Evolutionary conservation across 2,113 vertebrate species (phyloP).

Genomic region (Prietella phreatophila): DNA sequence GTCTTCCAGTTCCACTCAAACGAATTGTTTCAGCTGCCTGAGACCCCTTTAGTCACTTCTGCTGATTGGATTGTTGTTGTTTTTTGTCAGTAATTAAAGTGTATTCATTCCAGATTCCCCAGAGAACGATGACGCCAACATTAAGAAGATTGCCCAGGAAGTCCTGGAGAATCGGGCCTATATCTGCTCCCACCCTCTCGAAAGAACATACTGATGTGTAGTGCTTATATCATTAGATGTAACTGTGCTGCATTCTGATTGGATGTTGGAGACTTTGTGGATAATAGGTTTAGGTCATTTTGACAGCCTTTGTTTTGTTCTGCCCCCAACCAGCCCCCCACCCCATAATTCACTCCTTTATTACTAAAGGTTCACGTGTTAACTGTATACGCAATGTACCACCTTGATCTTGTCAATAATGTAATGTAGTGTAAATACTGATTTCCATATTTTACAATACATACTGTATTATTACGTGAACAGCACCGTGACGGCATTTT

Average conservation of each 20-base stretch:
- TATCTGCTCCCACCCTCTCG: slow-evolving; percentile 87
- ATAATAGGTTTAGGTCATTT: neutral
- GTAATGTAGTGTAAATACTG: neutral
- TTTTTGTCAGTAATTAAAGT: slow-evolving; percentile 33
- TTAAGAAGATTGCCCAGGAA: slow-evolving; percentile 86
- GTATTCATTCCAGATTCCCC: slow-evolving; percentile 74
- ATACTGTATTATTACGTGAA: neutral
- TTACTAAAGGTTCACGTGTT: neutral
- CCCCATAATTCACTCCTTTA: neutral
- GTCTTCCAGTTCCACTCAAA: slow-evolving; percentile 32
- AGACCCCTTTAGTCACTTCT: slow-evolving; percentile 22
- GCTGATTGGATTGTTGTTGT: neutral
- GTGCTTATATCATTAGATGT: neutral
- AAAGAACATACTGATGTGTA: slow-evolving; percentile 77
- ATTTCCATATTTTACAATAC: neutral
- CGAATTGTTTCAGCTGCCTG: slow-evolving; percentile 39
- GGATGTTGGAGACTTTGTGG: neutral
- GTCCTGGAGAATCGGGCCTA: slow-evolving; percentile 84
- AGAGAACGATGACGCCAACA: slow-evolving; percentile 84
- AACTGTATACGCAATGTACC: neutral
- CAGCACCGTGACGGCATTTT: neutral
- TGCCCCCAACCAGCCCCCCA: neutral
- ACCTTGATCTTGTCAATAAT: neutral
- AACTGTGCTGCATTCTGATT: slow-evolving; percentile 29
- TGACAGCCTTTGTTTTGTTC: neutral